phyloP scores from a whole-genome alignment of 2,113 vertebrate genomes.

The Dicrurus megarhynchus region DNA sequence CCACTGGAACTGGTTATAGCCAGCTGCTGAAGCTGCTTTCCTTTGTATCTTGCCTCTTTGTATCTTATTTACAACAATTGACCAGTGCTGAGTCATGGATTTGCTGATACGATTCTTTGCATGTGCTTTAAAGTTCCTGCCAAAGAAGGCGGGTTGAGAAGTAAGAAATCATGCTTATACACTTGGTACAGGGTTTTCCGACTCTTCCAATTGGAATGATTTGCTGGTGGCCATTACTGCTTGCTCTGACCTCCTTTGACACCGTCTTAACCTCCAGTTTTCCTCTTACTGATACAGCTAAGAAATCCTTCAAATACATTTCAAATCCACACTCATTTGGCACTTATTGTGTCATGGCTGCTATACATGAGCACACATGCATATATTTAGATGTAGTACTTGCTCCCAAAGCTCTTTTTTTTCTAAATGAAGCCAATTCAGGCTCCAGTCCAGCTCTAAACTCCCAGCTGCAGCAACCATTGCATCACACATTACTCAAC shows the following conservation, averaged over 20 bases:
- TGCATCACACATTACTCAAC: not conserved
- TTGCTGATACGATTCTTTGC: fast-evolving
- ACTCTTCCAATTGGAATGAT: not conserved
- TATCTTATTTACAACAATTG: not conserved
- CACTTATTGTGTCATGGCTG: not conserved
- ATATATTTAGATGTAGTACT: not conserved
- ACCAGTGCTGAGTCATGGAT: not conserved
- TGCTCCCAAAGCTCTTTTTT: conserved; percentile 5
- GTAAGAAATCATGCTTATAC: not conserved
- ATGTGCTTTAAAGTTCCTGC: not conserved
- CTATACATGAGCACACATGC: not conserved
- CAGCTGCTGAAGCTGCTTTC: not conserved
- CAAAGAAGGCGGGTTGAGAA: not conserved
- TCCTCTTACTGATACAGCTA: not conserved
- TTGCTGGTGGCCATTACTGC: not conserved
- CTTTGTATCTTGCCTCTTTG: not conserved
- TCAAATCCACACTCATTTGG: not conserved
- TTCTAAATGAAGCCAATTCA: conserved; percentile 9
- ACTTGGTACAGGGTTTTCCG: not conserved
- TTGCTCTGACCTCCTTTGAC: not conserved
- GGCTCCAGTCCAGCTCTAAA: conserved; percentile 18
- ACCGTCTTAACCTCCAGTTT: not conserved
- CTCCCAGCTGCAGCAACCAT: not conserved
- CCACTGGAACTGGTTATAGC: not conserved
- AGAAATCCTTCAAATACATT: not conserved